Evolutionary conservation across 2,888 invertebrate genomes (phyloP), one percentile per base, ranked within the genome.

Genomic region (Andrena marginata): DNA sequence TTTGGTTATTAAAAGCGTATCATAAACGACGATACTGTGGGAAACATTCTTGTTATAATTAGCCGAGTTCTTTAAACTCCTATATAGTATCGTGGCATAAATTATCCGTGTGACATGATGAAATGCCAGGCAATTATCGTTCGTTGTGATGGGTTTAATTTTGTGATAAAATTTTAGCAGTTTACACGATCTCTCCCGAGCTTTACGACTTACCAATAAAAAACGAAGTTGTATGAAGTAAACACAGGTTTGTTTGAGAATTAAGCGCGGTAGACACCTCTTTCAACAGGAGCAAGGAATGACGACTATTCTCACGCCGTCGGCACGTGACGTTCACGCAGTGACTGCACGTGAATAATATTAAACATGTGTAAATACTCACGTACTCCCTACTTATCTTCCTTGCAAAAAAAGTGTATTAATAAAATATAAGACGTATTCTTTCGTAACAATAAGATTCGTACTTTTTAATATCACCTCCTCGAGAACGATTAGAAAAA

Each of bases 231-330:
- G 8, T 8, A 7, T 2, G 31, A 31, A 31, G 20, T 2, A 31
- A 2, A 23, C 33, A 26, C 16, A 42, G 42, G 16, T 42, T 42
- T 8, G 31, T 67, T 20, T 33, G n/a, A 31, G 2, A 13, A 62
- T 26, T 35, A 5, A n/a, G 5, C 16, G 31, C 20, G 8, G 42
- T 20, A 60, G 1, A 10, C 8, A 49, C 23, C 8, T 54, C 48
- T 4, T 51, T 20, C 5, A 26, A 35, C 13, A 13, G 4, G 8
- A 69, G 42, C 10, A 48, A 54, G 16, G 65, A 54, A 33, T 49
- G n/a, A 72, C 3, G 62, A 77, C 68, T 77, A 59, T 59, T 77
- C 20, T 79, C 69, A 77, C 60, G 77, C 63, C 63, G 31, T 26
- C 1, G 8, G 6, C 65, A 77, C 42, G 68, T 64, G n/a, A 69